Conservation (phyloP, 1,140 invertebrate genomes). For the Diplogasteroides magnus region DNA sequence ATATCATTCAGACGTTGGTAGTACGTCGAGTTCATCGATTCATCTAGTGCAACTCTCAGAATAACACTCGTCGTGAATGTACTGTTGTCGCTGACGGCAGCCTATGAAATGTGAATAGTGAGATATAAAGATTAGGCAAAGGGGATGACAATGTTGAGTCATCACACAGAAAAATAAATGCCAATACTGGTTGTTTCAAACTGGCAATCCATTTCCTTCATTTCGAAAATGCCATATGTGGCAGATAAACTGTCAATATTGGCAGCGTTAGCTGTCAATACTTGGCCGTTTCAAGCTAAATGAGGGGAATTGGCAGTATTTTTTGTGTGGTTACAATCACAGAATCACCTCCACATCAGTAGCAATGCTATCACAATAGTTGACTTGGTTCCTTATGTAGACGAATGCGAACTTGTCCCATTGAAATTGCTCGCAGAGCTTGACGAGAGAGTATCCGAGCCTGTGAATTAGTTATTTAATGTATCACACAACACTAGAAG, state of each 20-base stretch:
- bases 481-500: too few species aligned
- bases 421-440: not conserved
- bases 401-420: not conserved
- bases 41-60: too few species aligned
- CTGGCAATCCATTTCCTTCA: not conserved
- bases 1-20: too few species aligned
- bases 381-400: not conserved
- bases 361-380: not conserved
- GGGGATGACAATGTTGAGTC: too few species aligned
- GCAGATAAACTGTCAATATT: not conserved
- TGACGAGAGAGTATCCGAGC: not conserved
- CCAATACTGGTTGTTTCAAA: too few species aligned
- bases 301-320: not conserved
- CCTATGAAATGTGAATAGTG: too few species aligned
- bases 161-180: too few species aligned
- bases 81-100: too few species aligned
- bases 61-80: too few species aligned
- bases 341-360: not conserved
- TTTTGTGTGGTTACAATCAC: not conserved
- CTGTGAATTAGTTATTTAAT: not conserved
- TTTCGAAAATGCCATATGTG: not conserved
- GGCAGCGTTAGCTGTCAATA: not conserved
- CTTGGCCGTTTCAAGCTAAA: not conserved
- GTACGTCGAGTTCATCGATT: too few species aligned
- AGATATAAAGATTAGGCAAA: too few species aligned